Evolutionary conservation across 1,140 invertebrate genomes (phyloP).

Genomic region (Ips typographus): DNA sequence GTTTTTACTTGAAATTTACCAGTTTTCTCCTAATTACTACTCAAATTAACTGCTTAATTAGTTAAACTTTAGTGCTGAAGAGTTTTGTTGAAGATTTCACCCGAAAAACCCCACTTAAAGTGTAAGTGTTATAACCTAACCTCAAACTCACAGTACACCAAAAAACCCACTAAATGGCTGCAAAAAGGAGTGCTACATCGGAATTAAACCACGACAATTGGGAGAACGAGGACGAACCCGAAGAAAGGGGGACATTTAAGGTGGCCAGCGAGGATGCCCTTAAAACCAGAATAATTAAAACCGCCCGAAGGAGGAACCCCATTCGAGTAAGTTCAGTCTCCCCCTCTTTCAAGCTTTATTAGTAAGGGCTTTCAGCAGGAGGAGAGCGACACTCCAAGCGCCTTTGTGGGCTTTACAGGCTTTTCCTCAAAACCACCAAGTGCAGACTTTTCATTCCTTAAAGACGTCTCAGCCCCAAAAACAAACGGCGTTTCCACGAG

Average conservation of each 20-base stretch:
- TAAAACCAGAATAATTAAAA: conserved; percentile 74
- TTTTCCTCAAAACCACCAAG: conserved; percentile 45
- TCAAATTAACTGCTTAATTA: not conserved
- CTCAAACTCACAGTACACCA: conserved; percentile 9
- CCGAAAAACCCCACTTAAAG: not conserved
- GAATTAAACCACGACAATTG: conserved; percentile 91
- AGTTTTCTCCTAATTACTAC: too few species aligned
- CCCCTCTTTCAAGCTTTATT: not conserved
- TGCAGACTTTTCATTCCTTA: conserved; percentile 52
- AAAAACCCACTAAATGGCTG: conserved; percentile 62
- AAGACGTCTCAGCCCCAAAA: conserved; percentile 46
- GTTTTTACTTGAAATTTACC: too few species aligned
- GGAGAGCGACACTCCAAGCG: conserved; percentile 50
- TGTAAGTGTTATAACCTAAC: conserved; percentile 1
- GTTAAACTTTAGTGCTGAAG: not conserved
- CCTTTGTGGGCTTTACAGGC: conserved; percentile 49
- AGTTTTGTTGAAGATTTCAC: not conserved
- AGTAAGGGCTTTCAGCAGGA: conserved; percentile 50
- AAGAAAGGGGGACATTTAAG: conserved; percentile 73
- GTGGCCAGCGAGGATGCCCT: conserved; percentile 70
- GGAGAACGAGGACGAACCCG: conserved; percentile 79
- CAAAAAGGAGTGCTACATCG: conserved; percentile 72
- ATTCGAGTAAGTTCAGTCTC: conserved; percentile 33
- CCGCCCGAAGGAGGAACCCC: conserved; percentile 67
- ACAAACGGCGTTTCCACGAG: conserved; percentile 49